phyloP scores from a whole-genome alignment of 2,888 invertebrate genomes.

The Tricholauxania praeusta region DNA sequence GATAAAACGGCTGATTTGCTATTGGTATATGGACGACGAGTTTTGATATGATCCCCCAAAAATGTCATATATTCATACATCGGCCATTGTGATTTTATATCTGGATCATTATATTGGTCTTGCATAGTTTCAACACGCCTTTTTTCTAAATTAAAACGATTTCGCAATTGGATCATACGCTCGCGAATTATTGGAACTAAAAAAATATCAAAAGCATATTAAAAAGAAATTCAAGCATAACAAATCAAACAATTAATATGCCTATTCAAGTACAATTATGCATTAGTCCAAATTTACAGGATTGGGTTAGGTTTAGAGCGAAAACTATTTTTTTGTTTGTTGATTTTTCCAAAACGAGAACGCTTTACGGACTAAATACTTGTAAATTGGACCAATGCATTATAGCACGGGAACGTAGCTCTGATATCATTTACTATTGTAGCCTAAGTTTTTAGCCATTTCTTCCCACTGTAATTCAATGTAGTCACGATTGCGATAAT shows the following conservation, averaged over 20 bases:
- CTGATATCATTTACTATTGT: constrained; percentile 45
- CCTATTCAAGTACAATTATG: too few species aligned
- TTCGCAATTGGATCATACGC: constrained; percentile 58
- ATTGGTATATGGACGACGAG: constrained; percentile 49
- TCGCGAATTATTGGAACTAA: constrained; percentile 54
- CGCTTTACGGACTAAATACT: too few species aligned
- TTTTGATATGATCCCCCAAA: constrained; percentile 54
- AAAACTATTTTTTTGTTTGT: too few species aligned
- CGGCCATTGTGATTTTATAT: constrained; percentile 54
- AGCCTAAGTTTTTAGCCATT: constrained; percentile 51
- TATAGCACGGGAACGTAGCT: neutral
- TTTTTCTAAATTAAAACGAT: constrained; percentile 59
- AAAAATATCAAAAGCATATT: neutral
- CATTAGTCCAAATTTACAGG: too few species aligned
- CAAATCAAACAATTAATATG: too few species aligned
- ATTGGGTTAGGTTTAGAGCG: too few species aligned
- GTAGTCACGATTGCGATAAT: constrained; percentile 54
- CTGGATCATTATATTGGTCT: constrained; percentile 42
- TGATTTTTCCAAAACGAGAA: too few species aligned
- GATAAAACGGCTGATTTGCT: neutral
- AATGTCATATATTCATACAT: constrained; percentile 55
- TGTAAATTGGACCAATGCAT: too few species aligned
- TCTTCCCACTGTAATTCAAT: constrained; percentile 53
- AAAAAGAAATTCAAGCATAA: neutral
- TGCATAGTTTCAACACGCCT: constrained; percentile 52